These are phyloP conservation scores for Hydrocynus forskahlii DNA, from an alignment of 2,797 vertebrate species.

Conservation along the genomic window DNA sequence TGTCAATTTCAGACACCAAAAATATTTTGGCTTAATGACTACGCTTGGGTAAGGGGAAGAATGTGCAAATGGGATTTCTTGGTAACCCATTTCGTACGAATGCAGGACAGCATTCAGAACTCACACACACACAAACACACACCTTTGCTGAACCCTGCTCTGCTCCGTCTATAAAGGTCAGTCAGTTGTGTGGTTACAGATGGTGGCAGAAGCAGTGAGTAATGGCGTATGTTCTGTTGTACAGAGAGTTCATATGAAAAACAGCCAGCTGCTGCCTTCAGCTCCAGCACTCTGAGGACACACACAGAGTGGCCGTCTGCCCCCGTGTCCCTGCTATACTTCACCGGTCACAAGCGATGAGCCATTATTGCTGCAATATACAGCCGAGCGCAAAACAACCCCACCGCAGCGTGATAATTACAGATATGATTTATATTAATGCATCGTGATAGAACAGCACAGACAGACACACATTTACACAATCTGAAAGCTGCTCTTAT, in stretches of 20 bases:
- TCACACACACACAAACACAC: neutral
- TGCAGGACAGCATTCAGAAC: neutral
- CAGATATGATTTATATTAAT: neutral
- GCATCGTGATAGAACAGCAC: neutral
- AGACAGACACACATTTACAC: neutral
- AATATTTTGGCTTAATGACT: neutral
- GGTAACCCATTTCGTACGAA: neutral
- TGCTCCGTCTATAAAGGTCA: conserved; percentile 6
- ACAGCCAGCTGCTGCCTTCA: neutral
- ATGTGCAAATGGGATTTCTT: too few relatives aligned
- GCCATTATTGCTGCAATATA: neutral
- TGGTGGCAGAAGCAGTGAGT: neutral
- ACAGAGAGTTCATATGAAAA: neutral
- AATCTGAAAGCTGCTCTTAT: neutral
- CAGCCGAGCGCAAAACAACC: conserved; percentile 2
- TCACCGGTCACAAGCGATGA: neutral
- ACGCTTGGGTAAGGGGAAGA: neutral
- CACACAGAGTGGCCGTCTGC: neutral
- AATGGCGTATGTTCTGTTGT: neutral
- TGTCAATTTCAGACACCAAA: neutral
- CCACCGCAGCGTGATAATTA: neutral
- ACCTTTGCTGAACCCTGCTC: neutral
- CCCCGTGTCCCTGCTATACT: neutral
- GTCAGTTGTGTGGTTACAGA: neutral
- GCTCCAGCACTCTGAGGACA: neutral